Percentiles rank a stretch among this genome's conserved stretches.
Evolutionary conservation across 2,113 vertebrate species (phyloP).

Genomic region (Gulo gulo): DNA sequence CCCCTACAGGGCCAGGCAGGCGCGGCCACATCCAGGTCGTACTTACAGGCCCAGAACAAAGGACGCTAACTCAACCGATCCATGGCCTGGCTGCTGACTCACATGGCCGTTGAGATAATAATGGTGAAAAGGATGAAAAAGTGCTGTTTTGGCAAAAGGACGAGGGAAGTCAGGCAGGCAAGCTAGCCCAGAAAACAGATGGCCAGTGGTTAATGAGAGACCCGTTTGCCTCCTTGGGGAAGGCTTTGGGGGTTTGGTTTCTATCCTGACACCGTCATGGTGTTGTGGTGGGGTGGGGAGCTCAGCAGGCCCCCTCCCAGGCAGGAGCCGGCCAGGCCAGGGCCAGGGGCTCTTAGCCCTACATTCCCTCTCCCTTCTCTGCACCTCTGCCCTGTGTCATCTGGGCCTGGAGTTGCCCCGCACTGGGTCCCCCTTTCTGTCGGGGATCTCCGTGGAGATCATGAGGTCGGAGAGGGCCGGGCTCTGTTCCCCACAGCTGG

Average conservation of each 20-base stretch:
- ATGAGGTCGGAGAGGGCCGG: neutral
- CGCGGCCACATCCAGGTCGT: rapidly evolving
- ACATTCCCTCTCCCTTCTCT: neutral
- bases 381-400: neutral
- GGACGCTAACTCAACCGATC: neutral
- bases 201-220: too few species aligned
- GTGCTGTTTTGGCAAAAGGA: neutral
- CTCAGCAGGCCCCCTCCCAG: neutral
- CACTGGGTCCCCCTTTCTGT: neutral
- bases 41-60: neutral
- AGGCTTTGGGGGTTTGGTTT: neutral
- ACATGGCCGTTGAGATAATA: neutral
- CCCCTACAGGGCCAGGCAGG: neutral
- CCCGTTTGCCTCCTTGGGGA: too few species aligned
- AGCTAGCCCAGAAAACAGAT: neutral
- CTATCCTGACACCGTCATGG: neutral
- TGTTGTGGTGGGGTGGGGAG: neutral
- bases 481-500: neutral
- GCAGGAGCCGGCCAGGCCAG: neutral
- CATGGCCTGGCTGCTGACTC: neutral
- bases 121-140: neutral
- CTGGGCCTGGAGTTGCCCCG: neutral
- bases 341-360: neutral
- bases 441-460: rapidly evolving
- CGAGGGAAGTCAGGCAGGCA: neutral